phyloP scores from a whole-genome alignment of 2,888 invertebrate species.

The Lobophora halterata region DNA sequence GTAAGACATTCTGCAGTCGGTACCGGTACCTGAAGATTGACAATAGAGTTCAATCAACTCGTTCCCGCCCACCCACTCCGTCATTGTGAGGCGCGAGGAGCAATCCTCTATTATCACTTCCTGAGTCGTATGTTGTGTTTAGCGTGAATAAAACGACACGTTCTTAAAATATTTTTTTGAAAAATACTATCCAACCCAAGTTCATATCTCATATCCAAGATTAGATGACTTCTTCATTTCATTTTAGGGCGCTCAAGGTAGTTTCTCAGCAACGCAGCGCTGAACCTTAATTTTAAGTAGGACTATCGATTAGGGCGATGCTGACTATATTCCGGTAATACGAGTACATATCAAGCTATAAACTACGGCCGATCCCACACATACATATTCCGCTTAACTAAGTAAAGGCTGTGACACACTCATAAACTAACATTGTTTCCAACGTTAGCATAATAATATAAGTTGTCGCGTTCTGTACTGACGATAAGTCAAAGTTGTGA shows the following conservation, averaged over 20 bases:
- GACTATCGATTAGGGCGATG: constrained; percentile 52
- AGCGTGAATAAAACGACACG: constrained; percentile 12
- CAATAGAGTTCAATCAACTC: constrained; percentile 74
- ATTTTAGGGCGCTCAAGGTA: constrained; percentile 37
- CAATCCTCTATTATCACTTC: constrained; percentile 62
- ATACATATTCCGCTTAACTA: constrained; percentile 28
- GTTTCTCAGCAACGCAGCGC: constrained; percentile 32
- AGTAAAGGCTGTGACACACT: constrained; percentile 23
- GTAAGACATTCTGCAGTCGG: constrained; percentile 47
- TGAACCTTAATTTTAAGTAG: constrained; percentile 43
- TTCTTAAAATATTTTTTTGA: too few species aligned
- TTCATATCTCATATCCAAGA: too few species aligned
- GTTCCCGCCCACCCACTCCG: constrained; percentile 63
- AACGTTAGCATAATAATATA: constrained; percentile 39
- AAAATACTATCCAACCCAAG: too few species aligned
- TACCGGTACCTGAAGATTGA: constrained; percentile 68
- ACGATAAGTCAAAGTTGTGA: constrained; percentile 4
- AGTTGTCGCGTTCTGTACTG: not conserved
- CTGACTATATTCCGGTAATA: constrained; percentile 31
- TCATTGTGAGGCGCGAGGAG: constrained; percentile 60
- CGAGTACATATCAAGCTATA: constrained; percentile 40
- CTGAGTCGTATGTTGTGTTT: constrained; percentile 38
- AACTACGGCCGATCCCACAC: constrained; percentile 30
- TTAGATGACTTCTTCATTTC: too few species aligned
- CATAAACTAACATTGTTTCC: constrained; percentile 36